Percentiles rank a stretch among this genome's conserved stretches.
Conservation (phyloP, 2,113 vertebrate species). For the Oncorhynchus gorbuscha region DNA sequence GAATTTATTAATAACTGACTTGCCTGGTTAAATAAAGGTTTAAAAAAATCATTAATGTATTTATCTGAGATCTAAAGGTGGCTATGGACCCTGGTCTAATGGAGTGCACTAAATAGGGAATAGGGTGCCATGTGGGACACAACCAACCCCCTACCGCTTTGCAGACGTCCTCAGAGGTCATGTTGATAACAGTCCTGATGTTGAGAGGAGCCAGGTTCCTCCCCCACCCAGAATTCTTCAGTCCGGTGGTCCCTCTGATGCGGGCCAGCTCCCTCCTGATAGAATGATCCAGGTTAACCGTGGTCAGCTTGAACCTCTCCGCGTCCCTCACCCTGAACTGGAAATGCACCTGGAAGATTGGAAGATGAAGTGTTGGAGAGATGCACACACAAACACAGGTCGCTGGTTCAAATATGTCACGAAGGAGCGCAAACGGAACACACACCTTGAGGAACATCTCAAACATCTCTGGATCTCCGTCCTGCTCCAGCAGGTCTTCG, state of each 20-base stretch:
- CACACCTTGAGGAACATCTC: slow-evolving; percentile 73
- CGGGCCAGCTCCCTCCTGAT: slow-evolving; percentile 81
- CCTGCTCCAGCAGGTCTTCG: slow-evolving; percentile 78
- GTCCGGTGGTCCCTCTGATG: slow-evolving; percentile 67
- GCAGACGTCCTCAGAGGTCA: slow-evolving; percentile 74
- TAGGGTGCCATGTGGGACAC: neutral
- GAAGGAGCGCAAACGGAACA: too few relatives aligned
- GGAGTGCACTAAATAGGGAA: too few relatives aligned
- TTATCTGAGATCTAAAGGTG: neutral
- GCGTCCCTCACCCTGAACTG: slow-evolving; percentile 75
- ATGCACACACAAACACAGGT: too few relatives aligned
- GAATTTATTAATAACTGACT: too few relatives aligned
- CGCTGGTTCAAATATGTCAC: too few relatives aligned
- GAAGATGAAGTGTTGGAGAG: too few relatives aligned
- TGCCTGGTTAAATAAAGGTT: too few relatives aligned
- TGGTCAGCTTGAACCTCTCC: slow-evolving; percentile 63
- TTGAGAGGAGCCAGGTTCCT: slow-evolving; percentile 59
- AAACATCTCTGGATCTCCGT: slow-evolving; percentile 87
- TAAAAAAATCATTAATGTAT: neutral
- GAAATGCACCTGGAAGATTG: slow-evolving; percentile 80
- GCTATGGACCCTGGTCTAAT: too few relatives aligned
- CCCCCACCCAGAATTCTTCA: slow-evolving; percentile 57
- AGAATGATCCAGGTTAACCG: slow-evolving; percentile 85
- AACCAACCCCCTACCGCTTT: slow-evolving; percentile 65
- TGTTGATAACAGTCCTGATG: slow-evolving; percentile 63